phyloP scores from a whole-genome alignment of 2,888 invertebrate genomes.

The Gerosis bhagava region DNA sequence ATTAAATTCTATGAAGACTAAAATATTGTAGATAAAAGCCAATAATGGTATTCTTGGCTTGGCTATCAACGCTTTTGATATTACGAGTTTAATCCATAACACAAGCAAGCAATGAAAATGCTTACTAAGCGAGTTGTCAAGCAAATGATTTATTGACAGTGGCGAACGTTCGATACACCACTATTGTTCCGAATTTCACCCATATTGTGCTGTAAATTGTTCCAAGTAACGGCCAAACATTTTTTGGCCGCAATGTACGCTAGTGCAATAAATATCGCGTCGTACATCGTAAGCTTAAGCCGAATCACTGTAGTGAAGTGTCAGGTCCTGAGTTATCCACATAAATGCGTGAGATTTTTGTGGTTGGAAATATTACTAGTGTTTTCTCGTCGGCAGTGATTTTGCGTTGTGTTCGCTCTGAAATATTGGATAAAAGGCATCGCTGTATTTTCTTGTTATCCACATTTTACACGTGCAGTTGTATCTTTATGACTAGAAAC shows the following conservation, averaged over 20 bases:
- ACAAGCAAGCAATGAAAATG: constrained; percentile 43
- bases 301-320: constrained; percentile 21
- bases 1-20: no score
- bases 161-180: constrained; percentile 15
- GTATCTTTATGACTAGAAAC: constrained; percentile 17
- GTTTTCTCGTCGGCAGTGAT: constrained; percentile 18
- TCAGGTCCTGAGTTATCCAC: constrained; percentile 16
- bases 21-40: no score
- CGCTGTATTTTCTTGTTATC: constrained; percentile 23
- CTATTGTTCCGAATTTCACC: constrained; percentile 40
- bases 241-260: constrained; percentile 20
- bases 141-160: constrained; percentile 53
- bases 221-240: constrained; percentile 15
- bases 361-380: constrained; percentile 10
- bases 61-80: background rate
- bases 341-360: constrained; percentile 20
- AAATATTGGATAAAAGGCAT: constrained; percentile 20
- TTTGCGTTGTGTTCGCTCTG: constrained; percentile 19
- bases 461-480: constrained; percentile 13
- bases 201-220: constrained; percentile 27
- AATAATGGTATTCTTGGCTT: no score
- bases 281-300: constrained; percentile 22
- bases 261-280: constrained; percentile 21
- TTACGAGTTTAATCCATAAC: constrained; percentile 9
- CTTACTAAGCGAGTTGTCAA: constrained; percentile 44